Conservation (phyloP, 2,888 invertebrate species). For the Chloroclysta siterata region DNA sequence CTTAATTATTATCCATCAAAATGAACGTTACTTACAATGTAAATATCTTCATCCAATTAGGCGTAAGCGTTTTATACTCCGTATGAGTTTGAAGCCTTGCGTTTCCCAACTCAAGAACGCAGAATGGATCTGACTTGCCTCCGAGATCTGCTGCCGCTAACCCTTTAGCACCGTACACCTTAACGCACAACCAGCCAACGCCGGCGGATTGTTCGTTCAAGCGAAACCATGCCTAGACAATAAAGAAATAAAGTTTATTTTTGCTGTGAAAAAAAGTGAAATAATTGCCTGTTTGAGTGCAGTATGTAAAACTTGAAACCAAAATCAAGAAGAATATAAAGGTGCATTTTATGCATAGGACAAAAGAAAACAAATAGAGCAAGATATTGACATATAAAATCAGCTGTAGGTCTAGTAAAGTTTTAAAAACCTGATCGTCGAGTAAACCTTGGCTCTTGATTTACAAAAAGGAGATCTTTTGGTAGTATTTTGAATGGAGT, state of each 20-base stretch:
- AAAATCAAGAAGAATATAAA: too few species aligned
- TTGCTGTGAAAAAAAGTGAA: not conserved
- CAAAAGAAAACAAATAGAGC: too few species aligned
- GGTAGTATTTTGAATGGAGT: not conserved
- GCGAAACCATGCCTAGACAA: constrained; percentile 85
- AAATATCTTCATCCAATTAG: constrained; percentile 99
- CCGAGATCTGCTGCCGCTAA: constrained; percentile 97
- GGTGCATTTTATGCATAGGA: too few species aligned
- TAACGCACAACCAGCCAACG: constrained; percentile 97
- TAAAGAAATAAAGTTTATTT: constrained; percentile 2
- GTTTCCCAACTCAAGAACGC: constrained; percentile 97
- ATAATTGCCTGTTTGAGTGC: not conserved
- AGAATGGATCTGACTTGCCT: constrained; percentile 99
- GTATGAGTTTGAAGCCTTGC: constrained; percentile 98
- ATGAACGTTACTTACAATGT: constrained; percentile 91
- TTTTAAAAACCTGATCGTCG: too few species aligned
- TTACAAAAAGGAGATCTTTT: not conserved
- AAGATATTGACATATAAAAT: too few species aligned
- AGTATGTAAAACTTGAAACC: too few species aligned
- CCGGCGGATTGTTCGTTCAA: constrained; percentile 86
- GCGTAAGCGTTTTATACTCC: constrained; percentile 98
- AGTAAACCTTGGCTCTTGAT: not conserved
- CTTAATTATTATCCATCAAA: too few species aligned
- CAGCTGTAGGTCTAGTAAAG: too few species aligned
- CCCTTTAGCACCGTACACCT: constrained; percentile 94